Evolutionary conservation across 2,113 vertebrate genomes (phyloP).

Genomic region (Loxodonta africana): DNA sequence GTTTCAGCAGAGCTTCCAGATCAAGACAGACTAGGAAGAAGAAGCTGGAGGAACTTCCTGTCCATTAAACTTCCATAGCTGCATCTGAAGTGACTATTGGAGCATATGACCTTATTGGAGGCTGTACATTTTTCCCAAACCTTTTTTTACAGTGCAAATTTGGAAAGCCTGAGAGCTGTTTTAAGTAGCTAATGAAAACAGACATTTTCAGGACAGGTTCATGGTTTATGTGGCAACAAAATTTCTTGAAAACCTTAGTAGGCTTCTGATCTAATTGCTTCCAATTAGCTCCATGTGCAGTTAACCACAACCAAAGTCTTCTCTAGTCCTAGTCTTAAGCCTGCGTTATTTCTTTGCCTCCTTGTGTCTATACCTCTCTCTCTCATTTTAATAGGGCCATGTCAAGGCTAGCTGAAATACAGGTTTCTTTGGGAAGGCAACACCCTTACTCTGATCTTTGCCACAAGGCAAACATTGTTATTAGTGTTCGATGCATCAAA

Average conservation of each 20-base stretch:
- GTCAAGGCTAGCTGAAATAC: not conserved
- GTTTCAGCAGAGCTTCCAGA: too few species aligned
- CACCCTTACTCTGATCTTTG: not conserved
- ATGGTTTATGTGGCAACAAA: constrained; percentile 45
- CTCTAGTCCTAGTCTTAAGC: not conserved
- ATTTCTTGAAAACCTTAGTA: constrained; percentile 53
- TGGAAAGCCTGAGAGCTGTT: not conserved
- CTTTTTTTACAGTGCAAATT: not conserved
- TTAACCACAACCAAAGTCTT: not conserved
- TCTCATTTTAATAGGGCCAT: constrained; percentile 24
- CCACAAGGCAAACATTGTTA: not conserved
- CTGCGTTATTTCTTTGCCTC: constrained; percentile 31
- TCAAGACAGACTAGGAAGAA: too few species aligned
- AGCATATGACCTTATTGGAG: not conserved
- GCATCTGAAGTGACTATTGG: not conserved
- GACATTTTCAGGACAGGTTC: constrained; percentile 17
- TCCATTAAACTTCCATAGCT: not conserved
- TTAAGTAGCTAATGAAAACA: constrained; percentile 27
- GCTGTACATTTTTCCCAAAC: not conserved
- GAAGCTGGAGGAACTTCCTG: too few species aligned
- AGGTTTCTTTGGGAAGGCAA: not conserved
- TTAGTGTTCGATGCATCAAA: too few species aligned
- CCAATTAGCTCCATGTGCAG: constrained; percentile 24
- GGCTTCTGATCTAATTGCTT: constrained; percentile 59
- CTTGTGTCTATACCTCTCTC: not conserved